A percentile compares a stretch with the other conserved stretches of the same genome.
Evolutionary conservation across 2,888 invertebrate species (phyloP).

Genomic region (Bimastos eiseni): DNA sequence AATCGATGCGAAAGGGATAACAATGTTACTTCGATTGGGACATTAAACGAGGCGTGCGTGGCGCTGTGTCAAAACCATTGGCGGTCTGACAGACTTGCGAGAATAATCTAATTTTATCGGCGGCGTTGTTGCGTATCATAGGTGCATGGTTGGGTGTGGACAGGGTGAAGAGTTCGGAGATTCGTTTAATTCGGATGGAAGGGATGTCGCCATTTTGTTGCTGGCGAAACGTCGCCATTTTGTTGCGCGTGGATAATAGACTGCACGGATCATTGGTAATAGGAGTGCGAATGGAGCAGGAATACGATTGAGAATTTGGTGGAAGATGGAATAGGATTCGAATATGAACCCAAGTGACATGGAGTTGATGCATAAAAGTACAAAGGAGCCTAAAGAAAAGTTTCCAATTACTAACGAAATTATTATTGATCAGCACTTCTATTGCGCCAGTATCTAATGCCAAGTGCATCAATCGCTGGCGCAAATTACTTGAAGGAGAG

Average conservation of each 20-base stretch:
- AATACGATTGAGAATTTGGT: neutral
- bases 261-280: neutral
- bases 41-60: neutral
- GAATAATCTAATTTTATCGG: neutral
- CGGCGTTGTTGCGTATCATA: neutral
- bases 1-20: neutral
- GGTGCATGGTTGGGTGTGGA: neutral
- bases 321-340: neutral
- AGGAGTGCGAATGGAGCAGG: neutral
- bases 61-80: neutral
- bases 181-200: neutral
- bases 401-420: too few relatives aligned
- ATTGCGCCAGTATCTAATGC: too few relatives aligned
- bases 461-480: too few relatives aligned
- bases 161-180: neutral
- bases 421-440: too few relatives aligned
- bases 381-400: too few relatives aligned
- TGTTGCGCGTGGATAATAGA: neutral
- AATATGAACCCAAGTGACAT: neutral
- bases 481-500: too few relatives aligned
- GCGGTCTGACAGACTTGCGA: neutral
- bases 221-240: neutral
- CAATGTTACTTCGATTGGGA: neutral
- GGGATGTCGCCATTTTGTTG: slow-evolving; percentile 9
- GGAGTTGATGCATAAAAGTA: neutral